Base-by-base conservation (phyloP, 2,797 vertebrate genomes). In the Neomorphus geoffroyi region DNA sequence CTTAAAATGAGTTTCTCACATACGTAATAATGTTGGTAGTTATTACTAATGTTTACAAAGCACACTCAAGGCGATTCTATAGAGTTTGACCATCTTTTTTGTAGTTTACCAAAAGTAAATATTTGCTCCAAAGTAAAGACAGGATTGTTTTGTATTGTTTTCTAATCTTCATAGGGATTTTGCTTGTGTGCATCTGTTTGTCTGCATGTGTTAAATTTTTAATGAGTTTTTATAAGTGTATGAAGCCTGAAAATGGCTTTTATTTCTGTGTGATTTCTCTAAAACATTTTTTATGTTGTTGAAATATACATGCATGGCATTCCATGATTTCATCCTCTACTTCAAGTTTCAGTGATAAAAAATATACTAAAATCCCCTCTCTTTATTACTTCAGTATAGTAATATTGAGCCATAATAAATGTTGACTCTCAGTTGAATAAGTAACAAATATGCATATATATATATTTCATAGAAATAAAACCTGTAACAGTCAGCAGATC, bases 221-320 rank as follows among this genome's bases (percentile, higher is more conserved):
- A 14, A 4, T 48, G 53, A 26, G 10, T 4, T 74, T 90, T 87
- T 73, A 30, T 80, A 86, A 88, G 61, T 21, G 72, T 46, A 13
- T 27, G 58, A 88, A 81, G 50, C 7, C 26, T 85, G 51, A 92
- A 85, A 67, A 61, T 39, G 1, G 19, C 30, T 67, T 53, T 9
- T 69, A 80, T 81, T 80, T 94, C 46, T 74, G 48, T 35, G 28
- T 54, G 22, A 86, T 87, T 91, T 92, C 60, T 86, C 61, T 3
- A 61, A 56, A 95, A 54, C 6, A 27, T 33, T 87, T 87, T 24
- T 80, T 22, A 26, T 51, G 27, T 53, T 53, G 24, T 11, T 82
- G 33, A 86, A 61, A 66, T 60, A 41, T 78, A 30, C 56, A 41
- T 32, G 18, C 11, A n/a, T 30, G 28, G 1, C 32, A 56, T 70